Conservation (phyloP, 2,888 invertebrate genomes). For the Scaptodrosophila latifasciaeformis region DNA sequence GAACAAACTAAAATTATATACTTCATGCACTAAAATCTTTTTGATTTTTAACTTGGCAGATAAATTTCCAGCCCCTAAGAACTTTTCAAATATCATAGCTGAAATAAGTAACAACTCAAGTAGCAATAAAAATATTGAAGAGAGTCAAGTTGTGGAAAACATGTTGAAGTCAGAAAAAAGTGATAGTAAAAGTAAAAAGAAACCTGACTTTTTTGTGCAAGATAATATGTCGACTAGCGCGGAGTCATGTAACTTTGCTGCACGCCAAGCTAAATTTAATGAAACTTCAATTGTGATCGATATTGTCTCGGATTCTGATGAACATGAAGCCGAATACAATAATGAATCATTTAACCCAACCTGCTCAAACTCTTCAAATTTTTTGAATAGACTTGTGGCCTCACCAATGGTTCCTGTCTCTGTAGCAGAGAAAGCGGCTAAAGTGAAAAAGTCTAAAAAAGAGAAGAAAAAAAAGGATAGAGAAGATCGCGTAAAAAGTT, state of each 20-base stretch:
- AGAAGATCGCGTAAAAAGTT: slow-evolving; percentile 10
- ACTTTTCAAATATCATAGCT: slow-evolving; percentile 55
- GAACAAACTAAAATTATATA: not conserved
- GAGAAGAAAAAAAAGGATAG: slow-evolving; percentile 54
- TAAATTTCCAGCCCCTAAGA: slow-evolving; percentile 36
- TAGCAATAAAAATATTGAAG: slow-evolving; percentile 18
- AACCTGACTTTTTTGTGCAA: slow-evolving; percentile 33
- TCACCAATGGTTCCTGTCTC: not conserved
- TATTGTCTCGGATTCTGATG: slow-evolving; percentile 71
- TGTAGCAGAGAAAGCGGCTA: slow-evolving; percentile 45
- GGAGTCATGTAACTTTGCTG: slow-evolving; percentile 24
- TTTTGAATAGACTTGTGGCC: too few relatives aligned
- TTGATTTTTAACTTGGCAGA: not conserved
- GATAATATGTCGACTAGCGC: slow-evolving; percentile 55
- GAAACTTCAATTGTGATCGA: slow-evolving; percentile 64
- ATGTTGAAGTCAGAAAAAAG: slow-evolving; percentile 7
- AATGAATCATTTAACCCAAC: not conserved
- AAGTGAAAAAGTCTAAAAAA: too few relatives aligned
- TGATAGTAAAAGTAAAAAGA: slow-evolving; percentile 6
- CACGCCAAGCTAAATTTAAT: slow-evolving; percentile 22
- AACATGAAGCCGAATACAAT: slow-evolving; percentile 38
- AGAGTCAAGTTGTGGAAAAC: too few relatives aligned
- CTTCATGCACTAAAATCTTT: not conserved
- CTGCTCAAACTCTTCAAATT: too few relatives aligned
- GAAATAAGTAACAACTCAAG: slow-evolving; percentile 24